phyloP scores from a whole-genome alignment of 2,888 invertebrate genomes.

The Rhamphomyia laevipes region DNA sequence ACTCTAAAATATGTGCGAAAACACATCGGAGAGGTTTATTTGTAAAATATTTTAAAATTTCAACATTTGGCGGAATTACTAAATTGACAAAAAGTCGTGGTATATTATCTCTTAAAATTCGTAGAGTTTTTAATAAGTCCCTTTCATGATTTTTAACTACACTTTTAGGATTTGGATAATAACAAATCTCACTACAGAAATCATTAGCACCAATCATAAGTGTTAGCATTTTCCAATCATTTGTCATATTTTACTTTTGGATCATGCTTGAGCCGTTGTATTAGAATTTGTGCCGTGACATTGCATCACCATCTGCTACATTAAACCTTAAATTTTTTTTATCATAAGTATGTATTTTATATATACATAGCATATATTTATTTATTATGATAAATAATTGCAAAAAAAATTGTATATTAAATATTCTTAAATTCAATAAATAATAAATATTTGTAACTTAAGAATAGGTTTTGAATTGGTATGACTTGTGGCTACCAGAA shows the following conservation, averaged over 20 bases:
- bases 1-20: constrained; percentile 37
- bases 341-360: too few species aligned
- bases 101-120: constrained; percentile 43
- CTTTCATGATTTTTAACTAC: constrained; percentile 38
- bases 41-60: constrained; percentile 21
- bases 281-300: constrained; percentile 43
- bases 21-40: constrained; percentile 35
- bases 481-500: constrained; percentile 43
- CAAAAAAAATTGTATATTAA: too few species aligned
- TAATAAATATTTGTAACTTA: constrained; percentile 50
- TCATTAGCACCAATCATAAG: constrained; percentile 50
- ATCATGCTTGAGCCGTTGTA: constrained; percentile 43
- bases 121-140: constrained; percentile 37
- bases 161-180: constrained; percentile 32
- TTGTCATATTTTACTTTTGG: constrained; percentile 41
- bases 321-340: constrained; percentile 34
- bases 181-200: constrained; percentile 47
- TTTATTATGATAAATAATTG: too few species aligned
- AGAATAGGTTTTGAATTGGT: constrained; percentile 51
- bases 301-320: constrained; percentile 47
- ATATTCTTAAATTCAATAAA: constrained; percentile 29
- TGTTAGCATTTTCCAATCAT: constrained; percentile 52
- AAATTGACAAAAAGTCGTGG: constrained; percentile 48
- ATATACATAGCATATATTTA: too few species aligned
- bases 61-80: constrained; percentile 41